Percentiles rank a stretch among this genome's conserved stretches.
These are phyloP conservation scores for Chelon auratus DNA, from an alignment of 2,797 vertebrate species.

Conservation along the genomic window DNA sequence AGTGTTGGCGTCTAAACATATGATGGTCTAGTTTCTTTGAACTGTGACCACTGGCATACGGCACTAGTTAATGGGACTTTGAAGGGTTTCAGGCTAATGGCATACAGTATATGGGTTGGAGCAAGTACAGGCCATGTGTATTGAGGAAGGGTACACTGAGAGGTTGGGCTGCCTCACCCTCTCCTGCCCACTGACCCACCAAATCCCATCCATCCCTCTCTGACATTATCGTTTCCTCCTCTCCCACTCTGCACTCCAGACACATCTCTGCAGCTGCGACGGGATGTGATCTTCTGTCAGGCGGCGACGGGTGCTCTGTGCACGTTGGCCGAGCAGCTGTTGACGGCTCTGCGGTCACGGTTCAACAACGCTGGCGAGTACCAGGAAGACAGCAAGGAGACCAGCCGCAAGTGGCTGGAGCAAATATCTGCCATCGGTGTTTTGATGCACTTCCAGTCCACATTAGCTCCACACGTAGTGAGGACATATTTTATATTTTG, in stretches of 20 bases:
- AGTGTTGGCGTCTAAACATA: conserved; percentile 17
- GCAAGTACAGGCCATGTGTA: conserved; percentile 32
- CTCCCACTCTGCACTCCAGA: conserved; percentile 79
- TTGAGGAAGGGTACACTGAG: conserved; percentile 18
- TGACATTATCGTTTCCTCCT: conserved; percentile 13
- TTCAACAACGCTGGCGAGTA: conserved; percentile 98
- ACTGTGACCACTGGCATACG: conserved; percentile 50
- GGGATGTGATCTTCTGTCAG: conserved; percentile 97
- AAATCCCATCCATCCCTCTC: neutral
- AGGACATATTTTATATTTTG: conserved; percentile 65
- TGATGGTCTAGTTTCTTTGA: conserved; percentile 49
- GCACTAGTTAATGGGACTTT: conserved; percentile 51
- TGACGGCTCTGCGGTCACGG: conserved; percentile 90
- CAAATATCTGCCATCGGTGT: conserved; percentile 93
- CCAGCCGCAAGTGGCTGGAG: conserved; percentile 98
- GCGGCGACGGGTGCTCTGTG: conserved; percentile 91
- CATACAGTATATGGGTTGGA: conserved; percentile 40
- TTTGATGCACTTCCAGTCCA: conserved; percentile 94
- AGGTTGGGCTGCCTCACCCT: conserved; percentile 9
- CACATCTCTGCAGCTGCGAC: conserved; percentile 92
- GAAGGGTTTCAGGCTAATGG: conserved; percentile 32
- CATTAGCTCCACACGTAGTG: conserved; percentile 89
- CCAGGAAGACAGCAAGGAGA: conserved; percentile 95
- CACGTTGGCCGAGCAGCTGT: conserved; percentile 93
- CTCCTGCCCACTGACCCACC: conserved; percentile 4